Conservation (phyloP, 2,888 invertebrate species). For the Schizotus pectinicornis region DNA sequence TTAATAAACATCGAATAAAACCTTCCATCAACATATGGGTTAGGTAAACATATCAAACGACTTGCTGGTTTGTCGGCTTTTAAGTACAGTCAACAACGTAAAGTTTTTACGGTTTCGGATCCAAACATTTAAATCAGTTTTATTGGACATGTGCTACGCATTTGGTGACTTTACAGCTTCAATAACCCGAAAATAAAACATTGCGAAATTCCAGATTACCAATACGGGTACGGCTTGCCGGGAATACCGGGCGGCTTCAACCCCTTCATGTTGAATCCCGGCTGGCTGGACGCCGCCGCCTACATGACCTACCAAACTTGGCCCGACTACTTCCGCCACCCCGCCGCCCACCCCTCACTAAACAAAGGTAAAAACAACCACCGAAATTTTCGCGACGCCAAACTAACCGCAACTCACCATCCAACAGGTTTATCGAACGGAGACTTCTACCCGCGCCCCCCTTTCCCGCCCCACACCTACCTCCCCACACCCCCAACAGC, state of each 20-base stretch:
- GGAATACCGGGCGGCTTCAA: slow-evolving; percentile 73
- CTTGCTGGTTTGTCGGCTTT: slow-evolving; percentile 51
- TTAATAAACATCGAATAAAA: slow-evolving; percentile 43
- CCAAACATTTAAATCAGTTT: slow-evolving; percentile 43
- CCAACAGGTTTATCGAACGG: slow-evolving; percentile 7
- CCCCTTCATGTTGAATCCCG: slow-evolving; percentile 80
- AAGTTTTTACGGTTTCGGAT: slow-evolving; percentile 42
- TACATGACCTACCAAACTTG: slow-evolving; percentile 74
- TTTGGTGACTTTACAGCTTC: slow-evolving; percentile 41
- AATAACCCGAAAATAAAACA: slow-evolving; percentile 36
- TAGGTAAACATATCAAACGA: slow-evolving; percentile 50
- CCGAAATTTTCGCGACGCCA: not conserved
- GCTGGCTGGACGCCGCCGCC: slow-evolving; percentile 85
- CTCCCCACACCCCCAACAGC: slow-evolving; percentile 26
- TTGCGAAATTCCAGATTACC: slow-evolving; percentile 68
- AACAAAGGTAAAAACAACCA: slow-evolving; percentile 46
- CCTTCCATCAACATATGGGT: slow-evolving; percentile 44
- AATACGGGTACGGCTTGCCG: slow-evolving; percentile 72
- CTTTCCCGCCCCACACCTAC: slow-evolving; percentile 35
- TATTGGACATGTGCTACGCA: slow-evolving; percentile 44
- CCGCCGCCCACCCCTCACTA: slow-evolving; percentile 41
- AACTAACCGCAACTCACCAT: not conserved
- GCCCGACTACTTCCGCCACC: slow-evolving; percentile 71
- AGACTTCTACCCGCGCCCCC: slow-evolving; percentile 40
- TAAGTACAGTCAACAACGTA: slow-evolving; percentile 37